Base-by-base conservation (phyloP, 1,140 invertebrate species). In the Meloidogyne exigua region DNA sequence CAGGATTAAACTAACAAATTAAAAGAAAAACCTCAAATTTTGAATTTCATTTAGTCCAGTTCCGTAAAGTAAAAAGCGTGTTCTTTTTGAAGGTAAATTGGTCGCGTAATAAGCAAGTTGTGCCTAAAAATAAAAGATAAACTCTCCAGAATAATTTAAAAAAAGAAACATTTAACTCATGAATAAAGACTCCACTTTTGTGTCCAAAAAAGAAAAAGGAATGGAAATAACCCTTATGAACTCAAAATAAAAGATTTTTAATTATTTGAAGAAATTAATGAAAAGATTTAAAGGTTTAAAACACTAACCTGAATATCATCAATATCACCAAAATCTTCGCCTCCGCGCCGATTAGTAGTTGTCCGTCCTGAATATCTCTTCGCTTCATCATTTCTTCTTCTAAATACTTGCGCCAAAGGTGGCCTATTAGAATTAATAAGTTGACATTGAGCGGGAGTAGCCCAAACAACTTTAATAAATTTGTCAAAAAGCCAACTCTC, bases 1-100 rank as follows among this genome's bases (percentile, higher is more conserved):
- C 5, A n/a, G 18, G 3, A 49, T 18, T 12, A 44, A 44, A 12
- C 13, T 44, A 44, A 15, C 15, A 49, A 49, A 49, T 57, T 57
- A 15, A 9, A 57, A 57, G 1, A 44, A 15, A n/a, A n/a, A 57
- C 49, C 49, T 57, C 18, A 57, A n/a, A 57, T 57, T 57, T 57
- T 57, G 49, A 57, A 57, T 5, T 57, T 57, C 49, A 57, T 57
- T 57, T 57, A 57, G 18, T n/a, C 49, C 49, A 57, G 18, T 57
- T 7, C 49, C 49, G 10, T 7, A n/a, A 57, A 18, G 49, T n/a
- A 57, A 57, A n/a, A 57, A 57, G n/a, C 49, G 49, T 7, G 49
- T 57, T n/a, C 49, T 57, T 57, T 57, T 57, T n/a, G 49, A 57
- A 57, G 49, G 49, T n/a, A 57, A 57, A 57, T 57, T 57, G n/a